Conservation (phyloP, 2,113 vertebrate genomes). For the Ctenodactylus gundi region DNA sequence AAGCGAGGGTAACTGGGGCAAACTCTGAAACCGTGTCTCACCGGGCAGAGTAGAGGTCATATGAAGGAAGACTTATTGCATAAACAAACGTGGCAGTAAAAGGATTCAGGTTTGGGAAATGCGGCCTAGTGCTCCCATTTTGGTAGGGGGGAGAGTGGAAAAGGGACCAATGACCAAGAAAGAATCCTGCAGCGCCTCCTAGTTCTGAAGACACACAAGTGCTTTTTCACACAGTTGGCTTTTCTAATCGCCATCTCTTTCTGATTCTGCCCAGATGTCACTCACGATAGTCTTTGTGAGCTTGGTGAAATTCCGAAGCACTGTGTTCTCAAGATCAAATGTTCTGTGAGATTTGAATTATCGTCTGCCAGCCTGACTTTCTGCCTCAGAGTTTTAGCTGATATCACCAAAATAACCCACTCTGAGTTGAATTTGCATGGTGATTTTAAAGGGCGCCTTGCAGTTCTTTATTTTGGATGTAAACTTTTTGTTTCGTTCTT, state of each 20-base stretch:
- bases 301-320: neutral
- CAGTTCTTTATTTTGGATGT: neutral
- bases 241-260: neutral
- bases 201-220: neutral
- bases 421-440: neutral
- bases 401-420: neutral
- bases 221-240: neutral
- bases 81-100: neutral
- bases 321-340: neutral
- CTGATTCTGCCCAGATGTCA: neutral
- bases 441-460: neutral
- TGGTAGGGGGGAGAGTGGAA: too few relatives aligned
- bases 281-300: neutral
- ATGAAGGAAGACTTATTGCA: neutral
- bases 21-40: neutral
- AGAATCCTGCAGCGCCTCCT: neutral
- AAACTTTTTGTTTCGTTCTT: neutral
- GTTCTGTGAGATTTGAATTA: neutral
- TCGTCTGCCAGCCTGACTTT: neutral
- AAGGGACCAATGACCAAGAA: neutral
- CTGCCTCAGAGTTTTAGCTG: neutral
- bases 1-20: neutral
- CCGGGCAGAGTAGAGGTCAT: neutral
- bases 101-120: neutral
- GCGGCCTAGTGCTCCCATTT: neutral